phyloP scores from a whole-genome alignment of 2,113 vertebrate species.

The Numida meleagris region DNA sequence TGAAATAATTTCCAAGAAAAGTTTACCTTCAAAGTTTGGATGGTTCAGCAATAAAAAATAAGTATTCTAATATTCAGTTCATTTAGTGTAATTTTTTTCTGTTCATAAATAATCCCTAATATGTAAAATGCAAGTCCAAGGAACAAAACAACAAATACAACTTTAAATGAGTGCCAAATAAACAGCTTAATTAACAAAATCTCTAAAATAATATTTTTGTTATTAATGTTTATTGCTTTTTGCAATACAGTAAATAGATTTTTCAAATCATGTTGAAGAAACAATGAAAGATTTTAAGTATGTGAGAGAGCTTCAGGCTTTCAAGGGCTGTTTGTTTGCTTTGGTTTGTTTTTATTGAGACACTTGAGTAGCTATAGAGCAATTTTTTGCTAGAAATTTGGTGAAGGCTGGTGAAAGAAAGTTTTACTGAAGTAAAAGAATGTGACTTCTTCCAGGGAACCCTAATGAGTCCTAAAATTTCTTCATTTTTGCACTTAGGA shows the following conservation, averaged over 20 bases:
- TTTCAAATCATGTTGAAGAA: constrained; percentile 51
- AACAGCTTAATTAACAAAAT: not conserved
- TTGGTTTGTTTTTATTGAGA: not conserved
- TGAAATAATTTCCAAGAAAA: not conserved
- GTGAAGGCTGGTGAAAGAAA: not conserved
- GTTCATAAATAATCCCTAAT: not conserved
- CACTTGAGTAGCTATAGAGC: constrained; percentile 9
- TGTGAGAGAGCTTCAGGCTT: not conserved
- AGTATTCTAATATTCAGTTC: not conserved
- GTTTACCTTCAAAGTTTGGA: not conserved
- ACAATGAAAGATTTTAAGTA: constrained; percentile 57
- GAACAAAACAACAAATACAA: not conserved
- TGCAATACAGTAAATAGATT: constrained; percentile 42
- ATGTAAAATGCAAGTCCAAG: not conserved
- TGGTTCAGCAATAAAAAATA: not conserved
- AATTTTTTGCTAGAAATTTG: not conserved
- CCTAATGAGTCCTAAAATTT: not conserved
- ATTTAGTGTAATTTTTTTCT: not conserved
- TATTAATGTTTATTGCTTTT: constrained; percentile 34
- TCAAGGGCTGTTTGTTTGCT: not conserved
- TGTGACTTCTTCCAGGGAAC: not conserved
- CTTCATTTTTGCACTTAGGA: accelerated
- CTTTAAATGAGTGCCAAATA: not conserved
- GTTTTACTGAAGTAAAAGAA: not conserved
- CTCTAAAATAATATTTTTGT: not conserved